phyloP scores from a whole-genome alignment of 2,888 invertebrate species.

The Pheosia tremula region DNA sequence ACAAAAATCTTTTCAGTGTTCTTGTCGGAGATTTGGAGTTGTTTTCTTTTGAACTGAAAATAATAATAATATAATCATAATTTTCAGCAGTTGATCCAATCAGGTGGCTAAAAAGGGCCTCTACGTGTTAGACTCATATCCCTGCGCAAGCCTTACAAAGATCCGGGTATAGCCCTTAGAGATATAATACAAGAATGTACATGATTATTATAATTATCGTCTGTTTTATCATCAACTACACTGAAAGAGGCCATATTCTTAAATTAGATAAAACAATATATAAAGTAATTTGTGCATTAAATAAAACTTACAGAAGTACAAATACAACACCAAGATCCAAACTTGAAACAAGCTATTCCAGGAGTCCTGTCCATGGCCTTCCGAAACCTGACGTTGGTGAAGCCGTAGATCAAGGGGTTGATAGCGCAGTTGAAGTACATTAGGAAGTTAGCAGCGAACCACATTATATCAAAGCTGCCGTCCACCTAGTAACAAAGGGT shows the following conservation, averaged over 20 bases:
- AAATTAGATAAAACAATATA: too few species aligned
- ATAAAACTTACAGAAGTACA: conserved; percentile 54
- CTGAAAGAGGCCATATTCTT: too few species aligned
- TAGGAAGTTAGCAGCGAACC: conserved; percentile 88
- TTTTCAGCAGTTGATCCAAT: too few species aligned
- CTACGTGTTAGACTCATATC: too few species aligned
- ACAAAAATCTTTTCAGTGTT: conserved; percentile 73
- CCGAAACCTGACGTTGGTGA: conserved; percentile 88
- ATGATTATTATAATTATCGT: too few species aligned
- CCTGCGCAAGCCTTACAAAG: too few species aligned
- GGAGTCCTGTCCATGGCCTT: conserved; percentile 86
- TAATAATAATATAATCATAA: too few species aligned
- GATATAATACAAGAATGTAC: too few species aligned
- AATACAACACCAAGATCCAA: conserved; percentile 73
- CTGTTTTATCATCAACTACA: too few species aligned
- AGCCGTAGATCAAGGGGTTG: conserved; percentile 91
- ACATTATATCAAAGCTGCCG: conserved; percentile 83
- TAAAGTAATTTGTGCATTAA: too few species aligned
- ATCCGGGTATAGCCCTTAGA: too few species aligned
- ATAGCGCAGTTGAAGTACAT: conserved; percentile 89
- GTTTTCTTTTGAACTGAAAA: conserved; percentile 57
- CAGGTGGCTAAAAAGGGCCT: too few species aligned
- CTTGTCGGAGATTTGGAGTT: conserved; percentile 50
- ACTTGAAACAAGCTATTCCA: conserved; percentile 74
- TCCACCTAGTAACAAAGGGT: conserved; percentile 67